Evolutionary conservation across 2,888 invertebrate species (phyloP).

Genomic region (Tenthredo amoena): DNA sequence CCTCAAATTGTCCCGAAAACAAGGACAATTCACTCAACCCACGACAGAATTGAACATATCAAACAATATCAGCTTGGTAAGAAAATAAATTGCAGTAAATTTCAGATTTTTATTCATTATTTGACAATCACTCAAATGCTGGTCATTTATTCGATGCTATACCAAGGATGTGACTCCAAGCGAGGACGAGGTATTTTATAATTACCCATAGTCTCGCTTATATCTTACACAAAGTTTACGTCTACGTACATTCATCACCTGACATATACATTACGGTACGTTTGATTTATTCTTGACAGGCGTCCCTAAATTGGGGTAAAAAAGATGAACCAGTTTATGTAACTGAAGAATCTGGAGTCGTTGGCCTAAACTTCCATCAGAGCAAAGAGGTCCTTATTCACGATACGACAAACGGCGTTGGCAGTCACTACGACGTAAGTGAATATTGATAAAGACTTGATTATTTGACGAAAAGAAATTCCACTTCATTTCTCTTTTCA

Average conservation of each 20-base stretch:
- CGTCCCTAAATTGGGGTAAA: conserved; percentile 90
- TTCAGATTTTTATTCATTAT: neutral
- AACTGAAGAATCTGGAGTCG: conserved; percentile 92
- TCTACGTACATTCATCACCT: neutral
- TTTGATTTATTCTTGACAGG: conserved; percentile 73
- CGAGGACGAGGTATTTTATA: conserved; percentile 22
- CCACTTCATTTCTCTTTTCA: neutral
- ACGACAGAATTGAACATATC: conserved; percentile 83
- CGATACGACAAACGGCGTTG: conserved; percentile 84
- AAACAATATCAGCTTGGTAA: conserved; percentile 87
- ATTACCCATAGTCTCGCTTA: neutral
- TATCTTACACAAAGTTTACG: neutral
- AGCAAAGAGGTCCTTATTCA: conserved; percentile 93
- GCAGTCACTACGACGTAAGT: conserved; percentile 81
- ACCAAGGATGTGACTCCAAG: conserved; percentile 8
- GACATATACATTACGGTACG: neutral
- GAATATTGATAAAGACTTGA: neutral
- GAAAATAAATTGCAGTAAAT: conserved; percentile 51
- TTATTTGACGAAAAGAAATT: neutral
- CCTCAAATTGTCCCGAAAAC: conserved; percentile 91
- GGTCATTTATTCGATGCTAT: neutral
- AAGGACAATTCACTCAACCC: conserved; percentile 77
- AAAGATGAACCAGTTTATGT: conserved; percentile 91
- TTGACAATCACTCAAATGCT: neutral
- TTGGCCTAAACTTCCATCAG: conserved; percentile 93